A percentile compares a stretch with the other conserved stretches of the same genome.
phyloP scores from a whole-genome alignment of 2,113 vertebrate species.

The Rhinolophus sinicus region DNA sequence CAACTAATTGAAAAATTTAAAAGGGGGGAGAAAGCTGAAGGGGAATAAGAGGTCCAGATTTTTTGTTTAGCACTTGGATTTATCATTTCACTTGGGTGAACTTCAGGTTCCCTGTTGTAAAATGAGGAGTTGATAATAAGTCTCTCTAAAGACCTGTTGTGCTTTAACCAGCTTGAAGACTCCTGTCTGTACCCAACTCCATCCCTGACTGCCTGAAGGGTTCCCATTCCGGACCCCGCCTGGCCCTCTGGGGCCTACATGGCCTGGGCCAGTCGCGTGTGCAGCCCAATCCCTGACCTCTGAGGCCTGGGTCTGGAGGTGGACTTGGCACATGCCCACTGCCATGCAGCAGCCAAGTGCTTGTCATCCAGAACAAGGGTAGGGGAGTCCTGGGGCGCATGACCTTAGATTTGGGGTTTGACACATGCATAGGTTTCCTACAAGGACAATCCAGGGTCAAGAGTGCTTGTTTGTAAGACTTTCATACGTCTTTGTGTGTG shows the following conservation, averaged over 20 bases:
- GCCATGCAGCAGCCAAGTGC: not conserved
- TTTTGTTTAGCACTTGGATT: no score
- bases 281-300: not conserved
- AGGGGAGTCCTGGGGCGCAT: not conserved
- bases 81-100: not conserved
- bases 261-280: fast-evolving
- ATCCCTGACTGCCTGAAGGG: fast-evolving
- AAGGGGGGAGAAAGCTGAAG: no score
- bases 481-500: fast-evolving
- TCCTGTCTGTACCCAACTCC: fast-evolving
- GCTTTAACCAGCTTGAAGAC: not conserved
- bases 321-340: not conserved
- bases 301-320: no score
- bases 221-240: not conserved
- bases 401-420: no score
- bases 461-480: not conserved
- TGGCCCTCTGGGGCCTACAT: not conserved
- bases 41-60: no score
- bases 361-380: no score
- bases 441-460: not conserved
- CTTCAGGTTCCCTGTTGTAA: not conserved
- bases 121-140: not conserved
- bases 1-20: no score
- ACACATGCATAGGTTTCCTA: not conserved
- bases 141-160: not conserved